A percentile compares a stretch with the other conserved stretches of the same genome.
These are phyloP conservation scores for Chionodraco myersi DNA, from an alignment of 2,113 vertebrate genomes.

Conservation along the genomic window DNA sequence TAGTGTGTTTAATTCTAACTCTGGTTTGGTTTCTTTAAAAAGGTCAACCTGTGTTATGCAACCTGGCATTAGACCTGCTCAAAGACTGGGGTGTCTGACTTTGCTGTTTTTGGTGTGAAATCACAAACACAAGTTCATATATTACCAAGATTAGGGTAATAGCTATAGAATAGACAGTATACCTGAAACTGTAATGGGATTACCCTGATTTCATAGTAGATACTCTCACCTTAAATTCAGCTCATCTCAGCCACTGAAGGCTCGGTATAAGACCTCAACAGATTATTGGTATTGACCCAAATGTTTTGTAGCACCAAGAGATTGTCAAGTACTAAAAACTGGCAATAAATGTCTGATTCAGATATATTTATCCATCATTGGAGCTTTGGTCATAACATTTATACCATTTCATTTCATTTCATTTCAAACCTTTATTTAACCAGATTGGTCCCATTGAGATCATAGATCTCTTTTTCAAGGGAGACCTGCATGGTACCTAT, in stretches of 20 bases:
- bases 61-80: conserved; percentile 1
- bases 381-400: neutral
- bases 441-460: no score
- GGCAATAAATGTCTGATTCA: neutral
- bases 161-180: no score
- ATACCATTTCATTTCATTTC: no score
- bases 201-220: no score
- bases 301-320: neutral
- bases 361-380: no score
- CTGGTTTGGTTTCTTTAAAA: conserved; percentile 8
- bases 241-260: neutral
- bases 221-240: no score
- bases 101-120: neutral
- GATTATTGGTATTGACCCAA: neutral
- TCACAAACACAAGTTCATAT: neutral
- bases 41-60: neutral
- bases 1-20: neutral
- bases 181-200: no score
- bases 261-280: neutral
- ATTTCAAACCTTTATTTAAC: no score
- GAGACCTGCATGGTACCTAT: no score
- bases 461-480: no score
- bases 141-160: neutral
- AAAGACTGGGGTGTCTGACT: neutral
- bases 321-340: neutral